A percentile compares a stretch with the other conserved stretches of the same genome.
Conservation (phyloP, 1,140 invertebrate genomes). For the Trichomalopsis sarcophagae region DNA sequence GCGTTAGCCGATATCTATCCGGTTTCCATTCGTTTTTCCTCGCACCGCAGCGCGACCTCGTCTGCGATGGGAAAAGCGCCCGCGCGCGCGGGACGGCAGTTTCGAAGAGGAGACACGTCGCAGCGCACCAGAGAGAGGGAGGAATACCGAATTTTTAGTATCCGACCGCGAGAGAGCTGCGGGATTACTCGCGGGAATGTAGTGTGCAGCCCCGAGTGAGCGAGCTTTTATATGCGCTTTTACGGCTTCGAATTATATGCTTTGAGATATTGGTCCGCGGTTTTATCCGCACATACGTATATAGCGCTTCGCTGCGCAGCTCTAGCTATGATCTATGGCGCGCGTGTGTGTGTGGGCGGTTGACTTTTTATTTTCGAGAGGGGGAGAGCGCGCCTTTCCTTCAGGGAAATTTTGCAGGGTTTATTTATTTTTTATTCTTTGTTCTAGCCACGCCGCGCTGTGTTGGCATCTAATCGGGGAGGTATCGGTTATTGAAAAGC, state of each 20-base stretch:
- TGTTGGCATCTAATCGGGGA: too few relatives aligned
- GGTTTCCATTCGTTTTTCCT: conserved; percentile 42
- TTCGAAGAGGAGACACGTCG: background rate
- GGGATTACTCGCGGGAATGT: conserved; percentile 35
- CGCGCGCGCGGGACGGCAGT: background rate
- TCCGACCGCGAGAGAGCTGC: background rate
- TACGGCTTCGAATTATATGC: conserved; percentile 49
- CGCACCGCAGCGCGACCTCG: background rate
- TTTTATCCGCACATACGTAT: conserved; percentile 3
- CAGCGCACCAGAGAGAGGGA: background rate
- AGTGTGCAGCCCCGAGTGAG: background rate
- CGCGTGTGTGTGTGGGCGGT: background rate
- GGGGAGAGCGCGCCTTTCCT: background rate
- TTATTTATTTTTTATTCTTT: conserved; percentile 10
- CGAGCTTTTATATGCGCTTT: conserved; percentile 49
- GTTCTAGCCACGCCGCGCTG: too few relatives aligned
- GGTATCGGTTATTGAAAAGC: too few relatives aligned
- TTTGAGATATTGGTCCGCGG: conserved; percentile 41
- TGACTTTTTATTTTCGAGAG: background rate
- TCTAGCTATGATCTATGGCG: background rate
- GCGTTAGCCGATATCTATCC: conserved; percentile 34
- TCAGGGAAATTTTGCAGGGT: background rate
- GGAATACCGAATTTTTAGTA: conserved; percentile 50
- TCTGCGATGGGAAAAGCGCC: background rate
- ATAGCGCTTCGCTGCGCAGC: too few relatives aligned